Base-by-base conservation (phyloP, 2,797 vertebrate species). In the Eurystomus glaucurus region DNA sequence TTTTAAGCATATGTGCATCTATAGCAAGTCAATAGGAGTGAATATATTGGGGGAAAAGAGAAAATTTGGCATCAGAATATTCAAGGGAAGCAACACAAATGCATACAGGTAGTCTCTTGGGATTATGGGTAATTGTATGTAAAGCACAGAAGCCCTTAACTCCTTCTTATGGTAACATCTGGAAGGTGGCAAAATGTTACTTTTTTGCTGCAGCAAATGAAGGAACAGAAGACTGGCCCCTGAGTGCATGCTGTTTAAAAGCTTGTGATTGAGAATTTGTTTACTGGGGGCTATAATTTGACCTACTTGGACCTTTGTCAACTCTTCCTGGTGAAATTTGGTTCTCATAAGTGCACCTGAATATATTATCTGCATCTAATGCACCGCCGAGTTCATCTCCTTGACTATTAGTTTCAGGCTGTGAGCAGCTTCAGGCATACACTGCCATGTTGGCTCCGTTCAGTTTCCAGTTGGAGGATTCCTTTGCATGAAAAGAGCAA, bases 351-450 rank as follows among this genome's bases (percentile, higher is more conserved):
- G 9, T 54, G 28, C 76, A 84, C 58, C 79, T 93, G 88, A 65
- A 80, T 48, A 57, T 61, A n/a, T 86, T 72, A 54, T 78, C 43
- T 84, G 79, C 37, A 43, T 68, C 37, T 91, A 61, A 93, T 20
- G 50, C 35, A 57, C 54, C 1, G 0, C 3, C 93, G 57, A 88
- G 46, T 62, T 91, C n/a, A 86, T 75, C 61, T 88, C 37, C 77
- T 48, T 51, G 57, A 71, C 78, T 82, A 29, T 50, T 86, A 81
- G 48, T 70, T 90, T 97, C 89, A 90, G 85, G 55, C 92, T 93
- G 91, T 76, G 86, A 88, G 84, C 78, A 90, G 66, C 66, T 83
- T 93, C 61, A 85, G 81, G 55, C 37, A 23, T 72, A 76, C 3
- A 1, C 82, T 77, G 41, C 65, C 14, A 10, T 2, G 0, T 18